A percentile compares a stretch with the other conserved stretches of the same genome.
Evolutionary conservation across 2,113 vertebrate genomes (phyloP).

Genomic region (Heptranchias perlo): DNA sequence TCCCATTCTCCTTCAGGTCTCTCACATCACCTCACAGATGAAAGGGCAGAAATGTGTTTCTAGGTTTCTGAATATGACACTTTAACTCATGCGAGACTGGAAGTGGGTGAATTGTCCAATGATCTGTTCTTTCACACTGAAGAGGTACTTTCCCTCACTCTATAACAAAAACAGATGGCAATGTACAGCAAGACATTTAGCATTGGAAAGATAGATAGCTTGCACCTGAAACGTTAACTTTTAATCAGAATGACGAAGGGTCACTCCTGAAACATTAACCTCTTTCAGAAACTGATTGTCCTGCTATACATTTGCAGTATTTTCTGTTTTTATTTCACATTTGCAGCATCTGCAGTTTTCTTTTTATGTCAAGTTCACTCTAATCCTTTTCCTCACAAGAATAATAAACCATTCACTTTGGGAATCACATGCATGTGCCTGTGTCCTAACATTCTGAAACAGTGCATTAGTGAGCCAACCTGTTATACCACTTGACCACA

Average conservation of each 20-base stretch:
- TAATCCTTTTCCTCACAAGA: not conserved
- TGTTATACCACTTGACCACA: not conserved
- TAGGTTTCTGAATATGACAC: not conserved
- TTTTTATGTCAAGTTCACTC: not conserved
- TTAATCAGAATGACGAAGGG: not conserved
- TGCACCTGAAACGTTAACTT: not conserved
- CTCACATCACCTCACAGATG: not conserved
- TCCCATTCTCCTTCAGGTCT: not conserved
- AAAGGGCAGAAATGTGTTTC: not conserved
- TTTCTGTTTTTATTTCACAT: not conserved
- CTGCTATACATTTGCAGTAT: not conserved
- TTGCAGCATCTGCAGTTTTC: not conserved
- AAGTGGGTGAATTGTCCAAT: not conserved
- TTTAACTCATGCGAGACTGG: not conserved
- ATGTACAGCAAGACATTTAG: conserved; percentile 11
- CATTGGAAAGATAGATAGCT: not conserved
- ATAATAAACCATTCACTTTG: not conserved
- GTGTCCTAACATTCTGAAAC: not conserved
- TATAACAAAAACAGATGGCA: conserved; percentile 4
- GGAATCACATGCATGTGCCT: not conserved
- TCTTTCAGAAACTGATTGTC: not conserved
- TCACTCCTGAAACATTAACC: not conserved
- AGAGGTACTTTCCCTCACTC: not conserved
- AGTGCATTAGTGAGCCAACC: not conserved
- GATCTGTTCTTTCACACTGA: not conserved